Evolutionary conservation across 1,140 invertebrate genomes (phyloP).

Genomic region (Formica exsecta): DNA sequence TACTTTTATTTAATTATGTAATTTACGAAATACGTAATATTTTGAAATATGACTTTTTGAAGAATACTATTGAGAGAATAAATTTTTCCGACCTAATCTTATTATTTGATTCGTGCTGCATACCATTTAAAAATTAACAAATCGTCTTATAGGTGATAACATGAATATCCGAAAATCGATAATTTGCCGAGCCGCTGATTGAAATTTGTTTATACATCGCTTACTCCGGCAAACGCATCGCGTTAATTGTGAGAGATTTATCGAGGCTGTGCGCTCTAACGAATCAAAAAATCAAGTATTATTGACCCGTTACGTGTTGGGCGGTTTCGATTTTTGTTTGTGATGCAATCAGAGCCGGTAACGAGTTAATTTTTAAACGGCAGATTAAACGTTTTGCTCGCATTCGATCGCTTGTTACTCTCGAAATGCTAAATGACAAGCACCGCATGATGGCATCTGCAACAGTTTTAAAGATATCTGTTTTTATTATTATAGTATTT

Average conservation of each 20-base stretch:
- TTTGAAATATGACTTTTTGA: neutral
- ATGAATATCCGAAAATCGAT: slow-evolving; percentile 51
- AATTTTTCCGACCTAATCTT: slow-evolving; percentile 65
- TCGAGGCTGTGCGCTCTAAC: slow-evolving; percentile 36
- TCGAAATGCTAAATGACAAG: slow-evolving; percentile 51
- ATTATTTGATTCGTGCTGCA: slow-evolving; percentile 53
- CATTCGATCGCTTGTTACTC: slow-evolving; percentile 17
- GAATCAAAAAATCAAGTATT: slow-evolving; percentile 60
- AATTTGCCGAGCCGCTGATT: slow-evolving; percentile 41
- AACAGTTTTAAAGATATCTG: neutral
- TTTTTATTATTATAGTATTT: neutral
- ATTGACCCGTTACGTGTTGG: slow-evolving; percentile 21
- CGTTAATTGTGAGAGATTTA: slow-evolving; percentile 55
- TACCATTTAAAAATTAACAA: slow-evolving; percentile 37
- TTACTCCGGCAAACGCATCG: slow-evolving; percentile 31
- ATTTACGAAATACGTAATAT: too few relatives aligned
- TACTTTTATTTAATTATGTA: too few relatives aligned
- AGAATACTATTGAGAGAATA: slow-evolving; percentile 63
- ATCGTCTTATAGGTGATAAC: slow-evolving; percentile 30
- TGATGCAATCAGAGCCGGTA: slow-evolving; percentile 41
- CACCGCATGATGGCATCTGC: neutral
- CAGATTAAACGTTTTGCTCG: slow-evolving; percentile 53
- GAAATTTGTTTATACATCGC: slow-evolving; percentile 69
- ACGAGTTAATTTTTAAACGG: slow-evolving; percentile 49
- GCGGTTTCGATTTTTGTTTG: slow-evolving; percentile 36